Evolutionary conservation across 1,140 invertebrate species (phyloP), one percentile per base, ranked within the genome.

Genomic region (Saccostrea cuccullata): DNA sequence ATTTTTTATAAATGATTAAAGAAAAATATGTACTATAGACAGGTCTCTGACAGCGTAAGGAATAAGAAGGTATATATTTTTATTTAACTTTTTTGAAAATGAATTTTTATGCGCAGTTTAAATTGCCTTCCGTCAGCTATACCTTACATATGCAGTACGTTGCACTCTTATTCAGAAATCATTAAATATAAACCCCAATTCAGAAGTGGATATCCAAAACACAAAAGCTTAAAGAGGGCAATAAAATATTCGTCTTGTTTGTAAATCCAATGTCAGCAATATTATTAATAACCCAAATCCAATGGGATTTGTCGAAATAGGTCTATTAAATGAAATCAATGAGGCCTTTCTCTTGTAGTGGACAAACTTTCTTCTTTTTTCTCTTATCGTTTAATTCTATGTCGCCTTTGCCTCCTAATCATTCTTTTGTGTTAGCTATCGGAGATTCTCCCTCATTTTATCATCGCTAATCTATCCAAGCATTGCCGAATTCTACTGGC

Each of bases 241-340:
- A 77, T 77, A 77, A 77, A 36, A 77, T 77, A 77, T 77, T 77
- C 30, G 26, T 77, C 70, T 77, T 77, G 70, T 77, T 77, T 77
- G 23, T 77, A 77, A 77, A 77, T 13, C 70, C 70, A 77, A 77
- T 77, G 70, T 15, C 23, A 77, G 70, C 30, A 77, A 77, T 77
- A 77, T 77, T 77, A 77, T 77, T 77, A 77, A 77, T 77, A 77
- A 30, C 70, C 70, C 26, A 77, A 77, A 77, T 77, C 70, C 70
- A 77, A 6, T 77, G 5, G 70, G 70, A 77, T 77, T 77, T 77
- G 70, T 15, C 26, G 26, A 30, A 77, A 77, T 77, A 36, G 70
- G 70, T 77, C 70, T 77, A 77, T 77, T 77, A 77, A 77, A 77
- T 23, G 26, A 26, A 77, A 77, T 36, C 30, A 36, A 77, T 30